Evolutionary conservation across 1,140 invertebrate species (phyloP), one percentile per base, ranked within the genome.

Genomic region (Sitodiplosis mosellana): DNA sequence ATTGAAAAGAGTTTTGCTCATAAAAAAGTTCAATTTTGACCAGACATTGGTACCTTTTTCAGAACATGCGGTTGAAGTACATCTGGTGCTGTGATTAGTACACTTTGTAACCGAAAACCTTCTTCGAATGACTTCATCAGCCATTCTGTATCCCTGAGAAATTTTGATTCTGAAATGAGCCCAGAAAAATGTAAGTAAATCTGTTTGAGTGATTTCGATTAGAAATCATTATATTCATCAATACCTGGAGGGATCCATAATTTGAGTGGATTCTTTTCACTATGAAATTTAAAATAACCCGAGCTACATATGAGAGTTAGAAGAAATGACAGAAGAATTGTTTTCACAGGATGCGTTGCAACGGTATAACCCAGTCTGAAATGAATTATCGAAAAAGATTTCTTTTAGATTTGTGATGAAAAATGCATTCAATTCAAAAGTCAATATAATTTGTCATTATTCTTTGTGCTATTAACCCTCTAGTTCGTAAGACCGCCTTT

Each of bases 121-220:
- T 72, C 72, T 46, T 74, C 70, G 63, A 79, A 80, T 49, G 73
- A 74, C n/a, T 70, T 63, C 55, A 79, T 74, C 37, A 83, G 69
- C 80, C 81, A 83, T 49, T 83, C 72, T 6, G 80, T 78, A 49
- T 77, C 50, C 57, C 57, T 34, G 72, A 69, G 60, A 82, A 84
- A 49, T 77, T 73, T 0, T 79, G 81, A 48, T 81, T 64, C 36
- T 68, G 66, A 7, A 72, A 70, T 2, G 12, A 12, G n/a, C n/a
- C n/a, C n/a, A n/a, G n/a, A n/a, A n/a, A n/a, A n/a, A n/a, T n/a
- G n/a, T n/a, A 44, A 49, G 2, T 14, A 47, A 21, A 37, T 33
- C 14, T 46, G 15, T 15, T 6, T 12, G 33, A 15, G n/a, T 34
- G 36, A 6, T 7, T 46, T 11, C 27, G 14, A 33, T 46, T 18